These are phyloP conservation scores for Stenichneumon culpator DNA, from an alignment of 2,888 invertebrate genomes.

Conservation along the genomic window DNA sequence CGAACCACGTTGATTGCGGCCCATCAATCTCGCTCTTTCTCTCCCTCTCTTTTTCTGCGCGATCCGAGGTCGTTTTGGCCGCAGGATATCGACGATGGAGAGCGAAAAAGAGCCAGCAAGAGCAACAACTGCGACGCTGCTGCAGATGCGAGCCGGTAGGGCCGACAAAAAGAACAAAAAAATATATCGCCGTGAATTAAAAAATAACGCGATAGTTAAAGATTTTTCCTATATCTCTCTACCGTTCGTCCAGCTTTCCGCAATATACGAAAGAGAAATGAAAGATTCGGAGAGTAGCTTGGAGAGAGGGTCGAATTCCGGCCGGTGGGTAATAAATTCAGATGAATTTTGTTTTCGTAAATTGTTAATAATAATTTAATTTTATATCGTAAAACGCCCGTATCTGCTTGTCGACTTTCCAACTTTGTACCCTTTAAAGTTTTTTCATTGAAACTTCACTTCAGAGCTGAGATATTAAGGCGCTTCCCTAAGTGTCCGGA, in stretches of 20 bases:
- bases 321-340: no score
- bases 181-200: conserved; percentile 2
- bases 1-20: conserved; percentile 48
- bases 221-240: neutral
- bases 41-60: conserved; percentile 5
- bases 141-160: conserved; percentile 31
- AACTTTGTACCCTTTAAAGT: no score
- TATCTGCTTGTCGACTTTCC: no score
- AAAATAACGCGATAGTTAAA: neutral
- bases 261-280: neutral
- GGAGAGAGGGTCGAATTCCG: no score
- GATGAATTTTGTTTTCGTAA: no score
- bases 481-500: no score
- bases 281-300: neutral
- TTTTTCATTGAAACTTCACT: no score
- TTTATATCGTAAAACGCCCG: no score
- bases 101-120: neutral
- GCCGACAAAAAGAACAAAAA: neutral
- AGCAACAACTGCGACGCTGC: conserved; percentile 3
- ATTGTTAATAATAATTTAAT: no score
- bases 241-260: conserved; percentile 13
- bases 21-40: conserved; percentile 23
- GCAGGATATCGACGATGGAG: conserved; percentile 53
- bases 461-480: no score
- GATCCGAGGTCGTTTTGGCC: conserved; percentile 44